Evolutionary conservation across 2,888 invertebrate genomes (phyloP).

Genomic region (Sphaeridia pumilis): DNA sequence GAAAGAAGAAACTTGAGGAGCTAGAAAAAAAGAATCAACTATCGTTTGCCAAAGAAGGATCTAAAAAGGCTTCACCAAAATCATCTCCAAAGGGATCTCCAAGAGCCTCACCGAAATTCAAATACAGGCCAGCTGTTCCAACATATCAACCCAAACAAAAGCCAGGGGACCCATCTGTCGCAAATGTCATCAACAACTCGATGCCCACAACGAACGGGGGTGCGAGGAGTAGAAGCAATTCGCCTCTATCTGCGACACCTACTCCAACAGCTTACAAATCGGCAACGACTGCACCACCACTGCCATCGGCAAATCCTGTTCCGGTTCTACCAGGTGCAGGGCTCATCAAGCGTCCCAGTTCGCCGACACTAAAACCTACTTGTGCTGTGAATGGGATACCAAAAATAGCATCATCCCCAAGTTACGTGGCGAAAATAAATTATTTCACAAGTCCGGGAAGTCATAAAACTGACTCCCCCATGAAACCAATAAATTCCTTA

Average conservation of each 20-base stretch:
- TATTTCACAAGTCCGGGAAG: conserved; percentile 31
- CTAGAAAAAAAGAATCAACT: neutral
- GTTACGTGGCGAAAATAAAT: conserved; percentile 35
- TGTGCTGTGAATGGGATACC: conserved; percentile 36
- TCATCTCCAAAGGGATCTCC: conserved; percentile 10
- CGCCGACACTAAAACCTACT: conserved; percentile 21
- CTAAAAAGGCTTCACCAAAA: neutral
- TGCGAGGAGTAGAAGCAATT: conserved; percentile 5
- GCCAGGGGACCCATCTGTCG: neutral
- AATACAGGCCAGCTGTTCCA: conserved; percentile 2
- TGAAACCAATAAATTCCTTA: conserved; percentile 34
- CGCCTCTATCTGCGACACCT: neutral
- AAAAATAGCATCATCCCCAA: conserved; percentile 24
- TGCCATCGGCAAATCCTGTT: neutral
- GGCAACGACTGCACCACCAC: neutral
- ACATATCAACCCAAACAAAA: neutral
- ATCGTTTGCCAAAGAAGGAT: conserved; percentile 1
- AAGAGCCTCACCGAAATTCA: conserved; percentile 11
- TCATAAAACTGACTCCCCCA: conserved; percentile 20
- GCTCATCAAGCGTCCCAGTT: neutral
- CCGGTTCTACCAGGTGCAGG: neutral
- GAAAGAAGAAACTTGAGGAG: conserved; percentile 23
- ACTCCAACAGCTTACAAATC: conserved; percentile 10
- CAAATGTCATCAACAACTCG: neutral
- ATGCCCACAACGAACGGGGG: neutral